These are phyloP conservation scores for Varanus komodoensis DNA, from an alignment of 2,113 vertebrate species.

Conservation along the genomic window DNA sequence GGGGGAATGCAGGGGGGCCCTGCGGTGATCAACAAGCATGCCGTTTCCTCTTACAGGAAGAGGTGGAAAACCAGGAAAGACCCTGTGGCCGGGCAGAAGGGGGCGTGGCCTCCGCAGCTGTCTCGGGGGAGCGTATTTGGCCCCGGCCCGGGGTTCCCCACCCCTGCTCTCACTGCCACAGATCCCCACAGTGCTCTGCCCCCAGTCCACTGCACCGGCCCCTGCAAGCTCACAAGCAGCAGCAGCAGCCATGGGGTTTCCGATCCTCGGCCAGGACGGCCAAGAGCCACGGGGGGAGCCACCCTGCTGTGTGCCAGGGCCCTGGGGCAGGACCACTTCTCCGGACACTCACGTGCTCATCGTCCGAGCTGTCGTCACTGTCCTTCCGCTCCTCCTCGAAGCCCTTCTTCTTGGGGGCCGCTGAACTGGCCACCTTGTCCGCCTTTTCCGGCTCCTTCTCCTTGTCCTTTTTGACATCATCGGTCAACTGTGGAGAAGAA, in stretches of 20 bases:
- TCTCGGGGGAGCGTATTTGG: too few species aligned
- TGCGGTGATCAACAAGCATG: too few species aligned
- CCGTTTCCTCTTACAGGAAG: too few species aligned
- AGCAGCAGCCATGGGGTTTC: not conserved
- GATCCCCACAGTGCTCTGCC: not conserved
- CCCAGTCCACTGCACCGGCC: not conserved
- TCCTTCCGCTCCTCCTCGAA: constrained; percentile 88
- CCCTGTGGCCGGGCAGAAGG: too few species aligned
- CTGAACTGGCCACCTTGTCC: constrained; percentile 81
- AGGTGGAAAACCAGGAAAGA: too few species aligned
- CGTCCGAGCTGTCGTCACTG: constrained; percentile 88
- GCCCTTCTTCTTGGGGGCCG: constrained; percentile 85
- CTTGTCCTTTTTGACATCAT: constrained; percentile 93
- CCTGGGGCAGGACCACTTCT: not conserved
- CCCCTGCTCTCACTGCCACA: not conserved
- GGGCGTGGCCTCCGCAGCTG: too few species aligned
- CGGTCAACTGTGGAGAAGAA: constrained; percentile 80
- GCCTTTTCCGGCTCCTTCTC: constrained; percentile 91
- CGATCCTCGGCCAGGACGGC: not conserved
- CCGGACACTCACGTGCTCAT: constrained; percentile 64
- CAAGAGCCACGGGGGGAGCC: not conserved
- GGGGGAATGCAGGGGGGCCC: too few species aligned
- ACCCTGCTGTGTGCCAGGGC: not conserved
- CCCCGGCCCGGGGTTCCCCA: too few species aligned
- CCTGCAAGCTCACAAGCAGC: not conserved